A percentile compares a stretch with the other conserved stretches of the same genome.
phyloP scores from a whole-genome alignment of 2,888 invertebrate species.

The Blastobasis lacticolella region DNA sequence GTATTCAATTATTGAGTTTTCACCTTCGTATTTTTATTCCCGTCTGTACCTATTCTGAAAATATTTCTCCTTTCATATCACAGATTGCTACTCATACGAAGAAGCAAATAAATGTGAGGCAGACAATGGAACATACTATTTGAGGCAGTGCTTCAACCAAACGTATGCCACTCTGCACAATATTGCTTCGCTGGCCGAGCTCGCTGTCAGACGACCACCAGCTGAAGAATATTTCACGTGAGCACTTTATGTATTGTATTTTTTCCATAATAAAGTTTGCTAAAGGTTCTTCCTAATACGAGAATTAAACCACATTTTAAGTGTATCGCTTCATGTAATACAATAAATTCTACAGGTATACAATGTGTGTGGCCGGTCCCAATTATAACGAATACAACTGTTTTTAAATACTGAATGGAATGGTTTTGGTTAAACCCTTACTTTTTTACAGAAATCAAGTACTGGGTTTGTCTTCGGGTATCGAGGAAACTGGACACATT shows the following conservation, averaged over 20 bases:
- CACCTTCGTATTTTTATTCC: background rate
- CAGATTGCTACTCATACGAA: constrained; percentile 81
- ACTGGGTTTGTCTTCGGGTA: constrained; percentile 80
- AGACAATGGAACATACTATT: constrained; percentile 77
- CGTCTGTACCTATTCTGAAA: background rate
- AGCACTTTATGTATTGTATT: constrained; percentile 35
- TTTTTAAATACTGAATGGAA: background rate
- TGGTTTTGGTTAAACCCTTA: background rate
- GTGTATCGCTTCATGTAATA: too few species aligned
- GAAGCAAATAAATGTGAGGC: constrained; percentile 76
- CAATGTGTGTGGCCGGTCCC: too few species aligned
- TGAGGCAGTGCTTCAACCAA: constrained; percentile 76
- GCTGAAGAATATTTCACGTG: constrained; percentile 85
- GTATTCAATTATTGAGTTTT: constrained; percentile 23
- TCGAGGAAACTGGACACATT: constrained; percentile 80
- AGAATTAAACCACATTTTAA: too few species aligned
- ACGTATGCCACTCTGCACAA: constrained; percentile 70
- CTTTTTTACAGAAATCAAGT: constrained; percentile 72
- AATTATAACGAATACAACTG: too few species aligned
- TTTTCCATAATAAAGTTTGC: too few species aligned
- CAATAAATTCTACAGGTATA: too few species aligned
- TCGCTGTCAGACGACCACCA: constrained; percentile 76
- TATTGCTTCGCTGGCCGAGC: constrained; percentile 69
- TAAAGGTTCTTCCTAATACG: too few species aligned
- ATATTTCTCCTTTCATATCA: constrained; percentile 20